Evolutionary conservation across 2,888 invertebrate genomes (phyloP), one percentile per base, ranked within the genome.

Genomic region (Epinotia brunnichana): DNA sequence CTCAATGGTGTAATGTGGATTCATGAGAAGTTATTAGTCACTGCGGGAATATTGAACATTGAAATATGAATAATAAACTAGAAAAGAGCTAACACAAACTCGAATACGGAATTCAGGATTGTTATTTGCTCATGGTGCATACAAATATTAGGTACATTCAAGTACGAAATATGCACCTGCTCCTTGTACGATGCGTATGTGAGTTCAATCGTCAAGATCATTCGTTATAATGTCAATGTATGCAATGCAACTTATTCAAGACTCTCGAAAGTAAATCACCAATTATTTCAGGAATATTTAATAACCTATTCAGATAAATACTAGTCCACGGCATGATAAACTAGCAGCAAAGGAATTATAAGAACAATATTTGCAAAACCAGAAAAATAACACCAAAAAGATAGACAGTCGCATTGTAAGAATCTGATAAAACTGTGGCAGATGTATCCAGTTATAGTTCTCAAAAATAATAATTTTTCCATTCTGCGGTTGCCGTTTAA

Each of bases 11-110:
- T 89, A 88, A 85, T 91, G 85, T 82, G 86, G 86, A 90, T 90
- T 90, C 88, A 90, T 87, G 89, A 87, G 85, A 85, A 88, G 85
- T 89, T 89, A 91, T 91, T 90, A 90, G 90, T 90, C 89, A 88
- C 87, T 82, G 87, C 82, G 88, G 89, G 86, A 85, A 90, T 89
- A 91, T 90, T 89, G 86, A 86, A 81, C 87, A 88, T 89, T 88
- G 87, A 89, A 86, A 89, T 88, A 88, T 88, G 88, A 88, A 90
- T 87, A 89, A 90, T 87, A 91, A 90, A 90, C 87, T 88, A 88
- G 86, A 88, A 86, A 87, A 87, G 84, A 87, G 86, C 85, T 84
- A 84, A 83, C 81, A 81, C 80, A 78, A 81, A 85, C 83, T 82
- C 82, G 83, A 81, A 81, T 83, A 84, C 82, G 79, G 83, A 83